Percentiles rank a stretch among this genome's conserved stretches.
phyloP scores from a whole-genome alignment of 1,140 invertebrate genomes.

The Hydropsyche tenuis region DNA sequence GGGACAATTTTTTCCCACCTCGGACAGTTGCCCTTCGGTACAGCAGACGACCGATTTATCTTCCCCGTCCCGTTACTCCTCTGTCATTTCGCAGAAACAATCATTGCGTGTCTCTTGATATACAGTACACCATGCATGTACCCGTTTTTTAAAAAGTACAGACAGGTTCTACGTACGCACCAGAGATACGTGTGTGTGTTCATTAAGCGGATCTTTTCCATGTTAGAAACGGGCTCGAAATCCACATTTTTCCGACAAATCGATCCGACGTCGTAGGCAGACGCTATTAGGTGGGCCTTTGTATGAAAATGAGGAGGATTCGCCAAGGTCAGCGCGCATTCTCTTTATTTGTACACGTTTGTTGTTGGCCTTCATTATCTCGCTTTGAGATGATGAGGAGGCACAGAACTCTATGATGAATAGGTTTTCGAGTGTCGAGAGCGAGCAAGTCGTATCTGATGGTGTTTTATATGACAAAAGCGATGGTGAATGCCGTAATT shows the following conservation, averaged over 20 bases:
- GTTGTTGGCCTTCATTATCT: slow-evolving; percentile 1
- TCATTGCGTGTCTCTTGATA: slow-evolving; percentile 8
- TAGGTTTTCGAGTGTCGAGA: too few relatives aligned
- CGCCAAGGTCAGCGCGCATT: neutral
- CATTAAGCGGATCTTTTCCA: slow-evolving; percentile 22
- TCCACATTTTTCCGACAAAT: too few relatives aligned
- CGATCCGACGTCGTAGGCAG: neutral
- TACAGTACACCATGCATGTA: neutral
- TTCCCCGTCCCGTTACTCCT: slow-evolving; percentile 14
- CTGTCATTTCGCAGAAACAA: slow-evolving; percentile 36
- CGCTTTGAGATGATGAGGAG: neutral
- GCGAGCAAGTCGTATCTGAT: too few relatives aligned
- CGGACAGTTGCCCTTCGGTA: slow-evolving; percentile 12
- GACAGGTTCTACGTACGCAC: neutral
- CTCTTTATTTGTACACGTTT: slow-evolving; percentile 1
- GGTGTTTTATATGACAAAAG: too few relatives aligned
- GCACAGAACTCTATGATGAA: too few relatives aligned
- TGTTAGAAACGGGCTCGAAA: too few relatives aligned
- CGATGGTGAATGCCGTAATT: too few relatives aligned
- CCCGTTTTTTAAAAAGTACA: slow-evolving; percentile 3
- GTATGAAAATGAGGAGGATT: neutral
- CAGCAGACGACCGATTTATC: slow-evolving; percentile 27
- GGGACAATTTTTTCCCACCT: too few relatives aligned
- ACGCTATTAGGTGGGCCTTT: neutral
- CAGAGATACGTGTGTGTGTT: neutral